Base-by-base conservation (phyloP, 1,140 invertebrate species). In the Pogonomyrmex californicus region DNA sequence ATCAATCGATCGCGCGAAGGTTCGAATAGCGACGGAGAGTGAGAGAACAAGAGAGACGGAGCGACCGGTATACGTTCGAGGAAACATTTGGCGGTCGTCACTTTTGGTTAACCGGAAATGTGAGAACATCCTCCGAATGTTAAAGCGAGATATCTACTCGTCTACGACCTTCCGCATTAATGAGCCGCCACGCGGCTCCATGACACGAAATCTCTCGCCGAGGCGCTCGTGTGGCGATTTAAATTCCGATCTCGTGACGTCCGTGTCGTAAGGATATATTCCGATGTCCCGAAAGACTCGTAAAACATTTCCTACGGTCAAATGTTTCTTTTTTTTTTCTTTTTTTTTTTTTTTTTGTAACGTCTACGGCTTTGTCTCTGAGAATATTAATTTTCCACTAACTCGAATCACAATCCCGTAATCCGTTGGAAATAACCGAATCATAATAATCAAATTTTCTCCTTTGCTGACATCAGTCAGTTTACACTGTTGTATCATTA, bases 51-150 rank as follows among this genome's bases (percentile, higher is more conserved):
- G 12, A 44, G 65, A 51, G 58, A 78, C 9, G 12, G 77, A 68
- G 62, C 54, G 36, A 44, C 54, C 12, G 12, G 36, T 23, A 38
- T 14, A 58, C 49, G 47, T 85, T 85, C 71, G 17, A 66, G 73
- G 71, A 78, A 78, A 62, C 82, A 54, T 85, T 70, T 81, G 62
- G 51, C n/a, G 12, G 66, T 77, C 36, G 56, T 56, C 70, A 54
- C 56, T 77, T 85, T 85, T 87, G 71, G 87, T 79, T 86, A 88
- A 86, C 75, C 87, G 87, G 87, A 88, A 88, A 85, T 63, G 83
- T 10, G 71, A 41, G 47, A 85, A 78, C 87, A 77, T 85, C 85
- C 73, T 81, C 62, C 14, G 87, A 88, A 88, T 88, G 65, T 54
- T 79, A 86, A 88, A 86, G 51, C 41, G 79, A 75, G 68, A 83